These are phyloP conservation scores for Theocolax elegans DNA, from an alignment of 1,140 invertebrate genomes.

Conservation along the genomic window DNA sequence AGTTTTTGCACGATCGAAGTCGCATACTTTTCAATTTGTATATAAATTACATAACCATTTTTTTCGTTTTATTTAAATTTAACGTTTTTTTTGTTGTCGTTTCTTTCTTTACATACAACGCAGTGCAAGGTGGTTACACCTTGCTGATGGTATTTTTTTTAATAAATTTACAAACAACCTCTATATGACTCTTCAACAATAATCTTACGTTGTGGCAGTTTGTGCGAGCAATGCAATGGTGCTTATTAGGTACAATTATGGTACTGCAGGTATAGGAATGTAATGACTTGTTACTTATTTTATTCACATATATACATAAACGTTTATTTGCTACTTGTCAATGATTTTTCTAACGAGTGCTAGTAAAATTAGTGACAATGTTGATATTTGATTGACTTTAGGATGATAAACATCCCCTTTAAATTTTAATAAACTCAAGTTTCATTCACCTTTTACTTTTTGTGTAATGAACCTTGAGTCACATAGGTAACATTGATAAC, in stretches of 20 bases:
- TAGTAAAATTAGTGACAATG: too few species aligned
- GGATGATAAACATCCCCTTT: conserved; percentile 20
- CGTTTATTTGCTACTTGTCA: conserved; percentile 16
- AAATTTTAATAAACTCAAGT: conserved; percentile 28
- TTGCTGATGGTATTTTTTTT: too few species aligned
- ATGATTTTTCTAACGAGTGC: conserved; percentile 23
- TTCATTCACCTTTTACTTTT: neutral
- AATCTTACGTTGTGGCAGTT: conserved; percentile 36
- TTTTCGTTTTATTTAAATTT: conserved; percentile 10
- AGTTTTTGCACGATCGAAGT: conserved; percentile 35
- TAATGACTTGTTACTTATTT: conserved; percentile 27
- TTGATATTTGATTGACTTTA: conserved; percentile 39
- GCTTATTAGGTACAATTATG: conserved; percentile 30
- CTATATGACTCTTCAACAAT: conserved; percentile 31
- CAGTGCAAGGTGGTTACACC: conserved; percentile 23
- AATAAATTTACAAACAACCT: too few species aligned
- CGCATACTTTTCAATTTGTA: too few species aligned
- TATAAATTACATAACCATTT: too few species aligned
- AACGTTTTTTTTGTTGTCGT: conserved; percentile 7
- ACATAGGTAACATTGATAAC: conserved; percentile 32
- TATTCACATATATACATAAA: conserved; percentile 33
- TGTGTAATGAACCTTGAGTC: too few species aligned
- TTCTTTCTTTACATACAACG: conserved; percentile 20
- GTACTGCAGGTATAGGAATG: conserved; percentile 42
- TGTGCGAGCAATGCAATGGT: conserved; percentile 32